Evolutionary conservation across 2,113 vertebrate genomes (phyloP), one percentile per base, ranked within the genome.

Genomic region (Dendropsophus ebraccatus): DNA sequence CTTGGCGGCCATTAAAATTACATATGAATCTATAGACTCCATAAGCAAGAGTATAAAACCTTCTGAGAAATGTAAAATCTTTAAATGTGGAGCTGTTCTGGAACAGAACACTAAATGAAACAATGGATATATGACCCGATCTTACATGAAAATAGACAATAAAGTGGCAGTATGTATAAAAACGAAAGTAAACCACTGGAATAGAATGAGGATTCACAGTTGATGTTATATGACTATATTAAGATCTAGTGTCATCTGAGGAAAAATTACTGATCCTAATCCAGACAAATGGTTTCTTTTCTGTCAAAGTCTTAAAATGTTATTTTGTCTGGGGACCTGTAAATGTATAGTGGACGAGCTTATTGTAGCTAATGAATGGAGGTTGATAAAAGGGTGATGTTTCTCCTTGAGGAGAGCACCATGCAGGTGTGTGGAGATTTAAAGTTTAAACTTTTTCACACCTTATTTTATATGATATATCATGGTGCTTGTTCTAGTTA

Each of bases 1-100:
- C 74, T 78, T n/a, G 75, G 6, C 49, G 4, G 9, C 75, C 50
- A 78, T 77, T 78, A 78, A 35, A 37, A 37, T 58, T 79, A 58
- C 19, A 56, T 37, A 37, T 54, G 30, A 54, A 56, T 56, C 2
- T 79, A 58, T 79, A 58, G 9, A 12, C 28, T 35, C 19, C 14
- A 54, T 37, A 8, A 58, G 19, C 11, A 56, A 35, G n/a, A 78
- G 21, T 41, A 79, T 79, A 79, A 79, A 79, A 79, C 56, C 49
- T 41, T 30, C 52, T 37, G 52, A 28, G 52, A 78, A 37, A 78
- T 37, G 32, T 58, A 58, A 58, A 78, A 58, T 78, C 76, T 78
- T 37, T 58, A 78, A 78, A 23, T 37, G 50, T 1, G 21, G 52
- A 58, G 49, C 75, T 78, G 30, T 37, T 78, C 49, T 32, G 30